Percentiles rank a stretch among this genome's conserved stretches.
Evolutionary conservation across 2,888 invertebrate species (phyloP).

Genomic region (Cosmopolites sordidus): DNA sequence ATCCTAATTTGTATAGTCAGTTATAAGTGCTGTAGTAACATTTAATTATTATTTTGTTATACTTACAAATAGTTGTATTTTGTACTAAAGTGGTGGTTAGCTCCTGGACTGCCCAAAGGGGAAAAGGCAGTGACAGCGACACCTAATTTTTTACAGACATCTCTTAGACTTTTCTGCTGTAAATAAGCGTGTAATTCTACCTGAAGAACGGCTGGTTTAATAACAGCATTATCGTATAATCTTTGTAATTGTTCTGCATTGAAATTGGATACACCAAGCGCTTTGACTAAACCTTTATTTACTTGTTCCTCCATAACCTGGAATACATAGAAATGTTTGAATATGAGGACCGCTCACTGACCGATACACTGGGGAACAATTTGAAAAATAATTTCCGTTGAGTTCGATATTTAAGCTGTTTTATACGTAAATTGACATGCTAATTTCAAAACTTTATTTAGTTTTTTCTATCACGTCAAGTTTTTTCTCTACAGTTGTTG

Average conservation of each 20-base stretch:
- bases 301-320: slow-evolving; percentile 69
- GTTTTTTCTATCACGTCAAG: too few species aligned
- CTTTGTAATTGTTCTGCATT: slow-evolving; percentile 63
- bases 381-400: too few species aligned
- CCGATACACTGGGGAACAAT: too few species aligned
- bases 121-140: slow-evolving; percentile 68
- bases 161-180: slow-evolving; percentile 63
- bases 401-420: too few species aligned
- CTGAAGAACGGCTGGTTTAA: slow-evolving; percentile 70
- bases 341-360: too few species aligned
- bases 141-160: slow-evolving; percentile 58
- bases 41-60: too few species aligned
- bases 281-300: slow-evolving; percentile 57
- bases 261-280: slow-evolving; percentile 81
- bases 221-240: slow-evolving; percentile 56
- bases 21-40: too few species aligned
- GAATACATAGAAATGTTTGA: too few species aligned
- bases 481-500: too few species aligned
- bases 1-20: too few species aligned
- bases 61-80: slow-evolving; percentile 61
- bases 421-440: too few species aligned
- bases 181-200: slow-evolving; percentile 72
- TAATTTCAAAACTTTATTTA: too few species aligned
- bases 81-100: slow-evolving; percentile 58
- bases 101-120: slow-evolving; percentile 69